Evolutionary conservation across 2,113 vertebrate species (phyloP).

Genomic region (Nestor notabilis): DNA sequence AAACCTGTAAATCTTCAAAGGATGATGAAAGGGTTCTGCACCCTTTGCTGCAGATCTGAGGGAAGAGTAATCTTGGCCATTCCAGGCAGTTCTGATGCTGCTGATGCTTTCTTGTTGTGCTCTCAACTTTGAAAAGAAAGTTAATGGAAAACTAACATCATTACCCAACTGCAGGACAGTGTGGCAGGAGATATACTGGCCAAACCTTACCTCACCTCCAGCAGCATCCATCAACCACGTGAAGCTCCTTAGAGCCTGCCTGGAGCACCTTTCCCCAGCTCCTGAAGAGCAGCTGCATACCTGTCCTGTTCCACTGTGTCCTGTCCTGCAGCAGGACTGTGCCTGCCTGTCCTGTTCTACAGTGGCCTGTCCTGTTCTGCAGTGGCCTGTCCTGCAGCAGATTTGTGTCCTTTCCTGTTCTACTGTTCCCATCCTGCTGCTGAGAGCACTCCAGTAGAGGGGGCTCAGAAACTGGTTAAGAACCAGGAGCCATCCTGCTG

Average conservation of each 20-base stretch:
- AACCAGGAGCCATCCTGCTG: background rate
- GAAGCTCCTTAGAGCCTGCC: accelerated
- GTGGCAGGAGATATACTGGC: accelerated
- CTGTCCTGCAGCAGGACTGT: background rate
- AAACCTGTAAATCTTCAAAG: background rate
- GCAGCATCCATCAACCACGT: accelerated
- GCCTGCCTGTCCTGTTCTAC: background rate
- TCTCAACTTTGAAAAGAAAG: background rate
- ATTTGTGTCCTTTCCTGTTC: too few species aligned
- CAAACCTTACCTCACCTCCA: background rate
- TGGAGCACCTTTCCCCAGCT: background rate
- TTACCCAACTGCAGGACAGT: background rate
- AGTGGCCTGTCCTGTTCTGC: background rate
- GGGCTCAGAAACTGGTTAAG: background rate
- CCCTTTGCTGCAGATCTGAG: background rate
- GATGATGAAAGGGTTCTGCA: background rate
- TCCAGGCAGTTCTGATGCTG: background rate
- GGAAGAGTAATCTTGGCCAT: background rate
- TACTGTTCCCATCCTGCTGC: background rate
- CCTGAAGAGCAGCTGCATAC: background rate
- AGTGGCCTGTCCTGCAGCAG: too few species aligned
- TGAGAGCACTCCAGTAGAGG: conserved; percentile 8
- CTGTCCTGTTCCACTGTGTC: background rate
- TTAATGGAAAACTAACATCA: background rate
- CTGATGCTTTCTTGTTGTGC: background rate